phyloP scores from a whole-genome alignment of 2,113 vertebrate genomes.

The Xenus cinereus region DNA sequence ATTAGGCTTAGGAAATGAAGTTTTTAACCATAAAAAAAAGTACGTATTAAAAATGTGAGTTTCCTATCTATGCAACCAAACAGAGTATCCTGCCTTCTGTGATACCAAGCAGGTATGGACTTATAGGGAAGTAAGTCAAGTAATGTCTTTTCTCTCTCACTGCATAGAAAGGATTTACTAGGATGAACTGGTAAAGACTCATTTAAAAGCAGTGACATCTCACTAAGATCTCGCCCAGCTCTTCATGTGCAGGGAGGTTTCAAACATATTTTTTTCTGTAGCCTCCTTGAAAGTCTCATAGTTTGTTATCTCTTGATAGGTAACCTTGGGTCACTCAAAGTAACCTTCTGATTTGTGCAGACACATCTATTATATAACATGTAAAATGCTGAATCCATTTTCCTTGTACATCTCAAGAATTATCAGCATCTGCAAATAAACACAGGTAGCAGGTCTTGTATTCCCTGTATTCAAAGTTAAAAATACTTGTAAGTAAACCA shows the following conservation, averaged over 20 bases:
- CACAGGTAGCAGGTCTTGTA: background rate
- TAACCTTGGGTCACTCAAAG: background rate
- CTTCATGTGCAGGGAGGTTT: background rate
- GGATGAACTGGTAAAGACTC: background rate
- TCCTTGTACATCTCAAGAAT: background rate
- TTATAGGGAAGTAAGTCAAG: background rate
- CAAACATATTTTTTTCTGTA: background rate
- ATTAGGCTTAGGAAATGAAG: background rate
- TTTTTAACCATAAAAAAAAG: background rate
- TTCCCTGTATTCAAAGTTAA: background rate
- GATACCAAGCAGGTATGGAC: background rate
- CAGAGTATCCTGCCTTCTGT: background rate
- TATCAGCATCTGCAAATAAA: background rate
- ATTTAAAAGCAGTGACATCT: background rate
- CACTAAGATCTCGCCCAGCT: background rate
- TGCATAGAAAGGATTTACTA: background rate
- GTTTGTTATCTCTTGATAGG: background rate
- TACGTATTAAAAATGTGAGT: background rate
- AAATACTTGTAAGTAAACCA: slow-evolving; percentile 12
- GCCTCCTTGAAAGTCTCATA: background rate
- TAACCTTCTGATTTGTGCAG: background rate
- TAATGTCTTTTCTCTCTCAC: background rate
- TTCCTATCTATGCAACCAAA: background rate
- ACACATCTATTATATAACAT: too few relatives aligned
- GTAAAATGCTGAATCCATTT: background rate